Conservation (phyloP, 2,797 vertebrate species). For the Astyanax mexicanus region DNA sequence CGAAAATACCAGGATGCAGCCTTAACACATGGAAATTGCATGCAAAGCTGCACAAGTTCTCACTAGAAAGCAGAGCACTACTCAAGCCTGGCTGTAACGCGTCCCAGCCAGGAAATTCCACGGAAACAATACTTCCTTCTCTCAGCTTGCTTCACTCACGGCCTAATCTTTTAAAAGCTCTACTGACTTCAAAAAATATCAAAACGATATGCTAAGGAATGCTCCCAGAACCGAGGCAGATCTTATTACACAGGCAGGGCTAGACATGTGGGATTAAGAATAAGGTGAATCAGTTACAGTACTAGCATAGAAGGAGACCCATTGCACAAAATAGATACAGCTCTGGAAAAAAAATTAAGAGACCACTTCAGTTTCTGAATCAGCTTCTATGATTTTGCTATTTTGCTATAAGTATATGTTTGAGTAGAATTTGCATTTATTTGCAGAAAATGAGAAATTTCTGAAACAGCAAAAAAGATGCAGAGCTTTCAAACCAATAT, state of each 20-base stretch:
- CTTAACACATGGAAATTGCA: slow-evolving; percentile 55
- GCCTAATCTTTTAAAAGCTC: slow-evolving; percentile 46
- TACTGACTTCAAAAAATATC: slow-evolving; percentile 51
- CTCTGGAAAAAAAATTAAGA: no score
- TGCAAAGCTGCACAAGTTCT: slow-evolving; percentile 43
- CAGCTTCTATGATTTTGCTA: no score
- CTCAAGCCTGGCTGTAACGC: slow-evolving; percentile 37
- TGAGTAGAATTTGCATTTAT: no score
- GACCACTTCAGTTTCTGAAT: no score
- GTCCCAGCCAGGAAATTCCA: slow-evolving; percentile 38
- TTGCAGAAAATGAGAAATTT: no score
- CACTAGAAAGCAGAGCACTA: slow-evolving; percentile 46
- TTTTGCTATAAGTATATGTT: no score
- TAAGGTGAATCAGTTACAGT: slow-evolving; percentile 4
- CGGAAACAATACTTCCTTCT: slow-evolving; percentile 46
- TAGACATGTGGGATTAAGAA: slow-evolving; percentile 9
- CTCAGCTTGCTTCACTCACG: slow-evolving; percentile 35
- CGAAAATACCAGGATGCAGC: slow-evolving; percentile 36
- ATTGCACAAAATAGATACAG: no score
- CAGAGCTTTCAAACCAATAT: no score
- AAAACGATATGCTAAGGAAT: slow-evolving; percentile 32
- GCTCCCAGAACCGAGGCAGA: slow-evolving; percentile 16
- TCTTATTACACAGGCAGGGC: slow-evolving; percentile 34
- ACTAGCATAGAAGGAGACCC: background rate
- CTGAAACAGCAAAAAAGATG: no score